These are phyloP conservation scores for Varanus salvator DNA, from an alignment of 2,113 vertebrate species.

Conservation along the genomic window DNA sequence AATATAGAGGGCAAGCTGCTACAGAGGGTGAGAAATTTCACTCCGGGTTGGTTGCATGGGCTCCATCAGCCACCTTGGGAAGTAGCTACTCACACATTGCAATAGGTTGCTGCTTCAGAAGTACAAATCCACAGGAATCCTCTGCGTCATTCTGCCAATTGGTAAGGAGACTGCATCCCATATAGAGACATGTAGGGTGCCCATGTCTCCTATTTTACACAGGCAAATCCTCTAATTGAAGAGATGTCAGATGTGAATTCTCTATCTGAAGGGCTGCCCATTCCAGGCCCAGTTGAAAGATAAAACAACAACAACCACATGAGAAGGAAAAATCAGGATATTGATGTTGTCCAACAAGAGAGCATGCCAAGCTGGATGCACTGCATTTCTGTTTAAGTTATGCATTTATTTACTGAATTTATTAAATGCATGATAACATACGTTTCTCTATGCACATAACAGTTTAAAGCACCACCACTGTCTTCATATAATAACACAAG, in stretches of 20 bases:
- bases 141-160: not conserved
- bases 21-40: not conserved
- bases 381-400: not conserved
- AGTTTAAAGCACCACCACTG: too few relatives aligned
- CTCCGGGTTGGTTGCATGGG: not conserved
- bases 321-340: not conserved
- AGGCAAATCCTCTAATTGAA: not conserved
- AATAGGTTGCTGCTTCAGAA: not conserved
- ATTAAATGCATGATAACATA: too few relatives aligned
- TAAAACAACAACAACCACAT: not conserved
- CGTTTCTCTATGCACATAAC: too few relatives aligned
- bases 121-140: not conserved
- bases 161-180: not conserved
- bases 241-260: not conserved
- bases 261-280: not conserved
- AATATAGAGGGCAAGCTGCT: not conserved
- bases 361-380: not conserved
- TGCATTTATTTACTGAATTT: too few relatives aligned
- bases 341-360: not conserved
- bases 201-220: not conserved
- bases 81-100: not conserved
- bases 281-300: not conserved
- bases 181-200: not conserved
- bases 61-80: not conserved
- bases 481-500: too few relatives aligned